Evolutionary conservation across 2,888 invertebrate species (phyloP).

Genomic region (Chloroclystis v-ata): DNA sequence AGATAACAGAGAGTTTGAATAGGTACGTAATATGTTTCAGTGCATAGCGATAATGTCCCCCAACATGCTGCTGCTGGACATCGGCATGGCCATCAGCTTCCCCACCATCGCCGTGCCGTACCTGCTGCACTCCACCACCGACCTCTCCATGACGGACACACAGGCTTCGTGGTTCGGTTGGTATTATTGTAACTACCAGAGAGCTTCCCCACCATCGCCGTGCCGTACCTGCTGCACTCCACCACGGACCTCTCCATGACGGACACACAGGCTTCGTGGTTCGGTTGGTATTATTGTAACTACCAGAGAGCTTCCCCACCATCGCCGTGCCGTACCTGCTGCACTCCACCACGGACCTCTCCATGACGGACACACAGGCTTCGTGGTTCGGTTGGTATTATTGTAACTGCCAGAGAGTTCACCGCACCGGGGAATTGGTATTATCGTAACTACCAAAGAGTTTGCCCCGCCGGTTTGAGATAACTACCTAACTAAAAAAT

Average conservation of each 20-base stretch:
- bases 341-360: slow-evolving; percentile 59
- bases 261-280: slow-evolving; percentile 77
- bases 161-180: slow-evolving; percentile 80
- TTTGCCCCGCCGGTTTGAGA: no score
- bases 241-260: slow-evolving; percentile 61
- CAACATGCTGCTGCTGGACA: slow-evolving; percentile 71
- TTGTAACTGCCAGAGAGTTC: slow-evolving; percentile 53
- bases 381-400: slow-evolving; percentile 75
- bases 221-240: slow-evolving; percentile 71
- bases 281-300: slow-evolving; percentile 50
- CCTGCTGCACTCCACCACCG: slow-evolving; percentile 61
- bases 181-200: neutral
- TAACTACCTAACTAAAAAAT: no score
- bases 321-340: slow-evolving; percentile 74
- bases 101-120: slow-evolving; percentile 76
- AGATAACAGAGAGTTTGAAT: no score
- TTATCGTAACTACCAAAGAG: no score
- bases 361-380: slow-evolving; percentile 68
- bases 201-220: slow-evolving; percentile 76
- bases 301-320: slow-evolving; percentile 74
- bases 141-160: slow-evolving; percentile 62
- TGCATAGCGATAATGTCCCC: slow-evolving; percentile 74
- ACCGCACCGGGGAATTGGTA: no score
- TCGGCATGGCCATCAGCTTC: slow-evolving; percentile 77
- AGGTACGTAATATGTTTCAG: no score